A percentile compares a stretch with the other conserved stretches of the same genome.
Evolutionary conservation across 2,888 invertebrate genomes (phyloP).

Genomic region (Dicyrtomina minuta): DNA sequence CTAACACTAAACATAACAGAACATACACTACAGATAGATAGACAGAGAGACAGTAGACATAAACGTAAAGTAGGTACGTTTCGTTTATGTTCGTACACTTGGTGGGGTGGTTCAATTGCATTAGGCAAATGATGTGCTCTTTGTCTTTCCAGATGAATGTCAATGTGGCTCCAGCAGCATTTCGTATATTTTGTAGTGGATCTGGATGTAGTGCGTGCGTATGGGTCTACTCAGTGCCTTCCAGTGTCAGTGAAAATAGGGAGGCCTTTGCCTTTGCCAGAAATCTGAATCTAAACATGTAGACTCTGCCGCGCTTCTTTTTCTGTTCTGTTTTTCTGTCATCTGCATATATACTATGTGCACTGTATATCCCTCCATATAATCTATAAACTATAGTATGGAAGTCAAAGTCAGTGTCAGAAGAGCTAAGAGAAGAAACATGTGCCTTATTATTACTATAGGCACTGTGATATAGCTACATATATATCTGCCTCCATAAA

Average conservation of each 20-base stretch:
- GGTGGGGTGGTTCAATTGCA: slow-evolving; percentile 23
- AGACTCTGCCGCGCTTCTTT: not conserved
- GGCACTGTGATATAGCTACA: too few species aligned
- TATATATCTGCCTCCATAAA: too few species aligned
- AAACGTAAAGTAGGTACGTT: not conserved
- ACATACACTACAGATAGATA: not conserved
- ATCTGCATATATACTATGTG: too few species aligned
- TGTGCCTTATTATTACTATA: too few species aligned
- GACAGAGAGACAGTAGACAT: not conserved
- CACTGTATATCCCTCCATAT: too few species aligned
- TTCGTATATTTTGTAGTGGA: not conserved
- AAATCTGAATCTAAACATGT: not conserved
- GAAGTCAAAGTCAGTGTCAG: too few species aligned
- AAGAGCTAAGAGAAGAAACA: too few species aligned
- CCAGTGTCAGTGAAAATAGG: not conserved
- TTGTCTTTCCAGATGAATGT: slow-evolving; percentile 28
- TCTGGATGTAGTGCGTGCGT: not conserved
- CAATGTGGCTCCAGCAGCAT: slow-evolving; percentile 15
- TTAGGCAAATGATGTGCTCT: slow-evolving; percentile 33
- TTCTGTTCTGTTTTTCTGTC: not conserved
- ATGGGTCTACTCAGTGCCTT: not conserved
- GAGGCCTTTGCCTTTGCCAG: not conserved
- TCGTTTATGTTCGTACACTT: not conserved
- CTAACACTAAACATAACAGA: too few species aligned
- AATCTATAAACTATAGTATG: too few species aligned